phyloP scores from a whole-genome alignment of 2,888 invertebrate genomes.

The Teleiodes luculella region DNA sequence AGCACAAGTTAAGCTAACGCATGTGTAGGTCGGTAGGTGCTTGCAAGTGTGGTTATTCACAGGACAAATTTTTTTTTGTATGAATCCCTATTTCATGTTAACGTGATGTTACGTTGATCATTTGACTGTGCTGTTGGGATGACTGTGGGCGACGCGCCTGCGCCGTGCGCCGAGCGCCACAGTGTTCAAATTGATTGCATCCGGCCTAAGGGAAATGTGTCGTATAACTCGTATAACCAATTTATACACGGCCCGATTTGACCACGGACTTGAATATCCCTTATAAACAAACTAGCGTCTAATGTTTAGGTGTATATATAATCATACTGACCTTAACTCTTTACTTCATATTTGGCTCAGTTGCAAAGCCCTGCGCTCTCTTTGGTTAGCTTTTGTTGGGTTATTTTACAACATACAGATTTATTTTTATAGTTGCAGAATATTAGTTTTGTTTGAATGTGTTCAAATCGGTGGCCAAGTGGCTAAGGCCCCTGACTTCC shows the following conservation, averaged over 20 bases:
- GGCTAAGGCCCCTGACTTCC: too few species aligned
- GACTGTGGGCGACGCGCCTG: conserved; percentile 54
- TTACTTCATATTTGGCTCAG: too few species aligned
- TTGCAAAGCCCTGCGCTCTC: too few species aligned
- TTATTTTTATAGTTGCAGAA: too few species aligned
- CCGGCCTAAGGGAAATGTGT: conserved; percentile 76
- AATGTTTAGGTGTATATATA: not conserved
- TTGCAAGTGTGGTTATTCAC: not conserved
- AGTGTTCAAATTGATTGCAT: conserved; percentile 72
- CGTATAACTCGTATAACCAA: conserved; percentile 70
- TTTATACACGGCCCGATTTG: conserved; percentile 71
- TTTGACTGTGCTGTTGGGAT: conserved; percentile 45
- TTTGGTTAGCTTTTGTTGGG: too few species aligned
- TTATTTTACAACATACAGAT: too few species aligned
- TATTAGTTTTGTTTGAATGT: too few species aligned
- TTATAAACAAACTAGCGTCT: not conserved
- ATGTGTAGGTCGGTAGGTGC: not conserved
- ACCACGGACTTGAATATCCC: conserved; percentile 46
- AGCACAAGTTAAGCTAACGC: too few species aligned
- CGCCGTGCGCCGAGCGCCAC: conserved; percentile 49
- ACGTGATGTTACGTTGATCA: conserved; percentile 30
- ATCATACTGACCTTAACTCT: not conserved
- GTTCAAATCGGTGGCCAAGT: too few species aligned
- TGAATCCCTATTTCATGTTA: too few species aligned
- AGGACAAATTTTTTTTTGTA: too few species aligned